These are phyloP conservation scores for Macrosiphum euphorbiae DNA, from an alignment of 2,888 invertebrate genomes.

Conservation along the genomic window DNA sequence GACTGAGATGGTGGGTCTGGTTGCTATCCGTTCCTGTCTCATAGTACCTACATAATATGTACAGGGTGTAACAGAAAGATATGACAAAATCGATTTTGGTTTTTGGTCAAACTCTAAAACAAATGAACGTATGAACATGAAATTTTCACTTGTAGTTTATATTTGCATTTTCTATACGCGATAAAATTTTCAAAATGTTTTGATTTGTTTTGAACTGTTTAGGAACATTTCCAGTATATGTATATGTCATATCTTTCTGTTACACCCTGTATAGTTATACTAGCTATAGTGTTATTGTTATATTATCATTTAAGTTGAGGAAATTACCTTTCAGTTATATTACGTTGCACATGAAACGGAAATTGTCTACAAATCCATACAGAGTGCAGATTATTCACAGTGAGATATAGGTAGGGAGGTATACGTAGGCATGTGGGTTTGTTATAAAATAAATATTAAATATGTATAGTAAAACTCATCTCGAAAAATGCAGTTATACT, in stretches of 20 bases:
- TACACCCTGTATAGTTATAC: too few relatives aligned
- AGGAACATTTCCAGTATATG: too few relatives aligned
- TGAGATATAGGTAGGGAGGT: neutral
- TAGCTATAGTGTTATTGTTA: neutral
- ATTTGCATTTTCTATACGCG: too few relatives aligned
- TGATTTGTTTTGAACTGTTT: too few relatives aligned
- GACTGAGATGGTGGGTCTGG: neutral
- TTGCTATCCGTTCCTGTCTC: neutral
- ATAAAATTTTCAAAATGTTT: too few relatives aligned
- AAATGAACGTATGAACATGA: too few relatives aligned
- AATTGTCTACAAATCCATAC: neutral
- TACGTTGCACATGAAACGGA: neutral
- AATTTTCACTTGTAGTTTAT: too few relatives aligned
- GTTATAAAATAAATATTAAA: neutral
- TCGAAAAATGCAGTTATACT: neutral
- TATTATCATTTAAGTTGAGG: neutral
- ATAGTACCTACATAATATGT: neutral
- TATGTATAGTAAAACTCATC: neutral
- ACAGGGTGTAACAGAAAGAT: too few relatives aligned
- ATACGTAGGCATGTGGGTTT: neutral
- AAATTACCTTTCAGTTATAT: neutral
- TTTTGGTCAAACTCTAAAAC: too few relatives aligned
- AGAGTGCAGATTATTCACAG: neutral
- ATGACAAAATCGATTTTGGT: too few relatives aligned
- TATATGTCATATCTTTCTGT: too few relatives aligned